Evolutionary conservation across 2,888 invertebrate species (phyloP).

Genomic region (Pilophorus perplexus): DNA sequence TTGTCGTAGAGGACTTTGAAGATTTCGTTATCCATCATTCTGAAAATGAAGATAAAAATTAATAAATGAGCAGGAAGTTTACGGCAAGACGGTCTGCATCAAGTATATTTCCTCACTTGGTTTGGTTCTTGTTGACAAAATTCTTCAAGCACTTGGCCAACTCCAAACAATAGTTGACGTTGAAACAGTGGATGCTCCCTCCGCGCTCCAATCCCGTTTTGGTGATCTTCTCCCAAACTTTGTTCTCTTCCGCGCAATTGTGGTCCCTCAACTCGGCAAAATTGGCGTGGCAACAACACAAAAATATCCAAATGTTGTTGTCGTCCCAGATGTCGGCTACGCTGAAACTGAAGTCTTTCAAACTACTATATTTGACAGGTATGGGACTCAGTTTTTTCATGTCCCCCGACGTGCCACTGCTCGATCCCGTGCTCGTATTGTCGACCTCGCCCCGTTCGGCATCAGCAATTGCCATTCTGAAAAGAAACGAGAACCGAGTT

Average conservation of each 20-base stretch:
- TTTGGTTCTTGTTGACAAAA: slow-evolving; percentile 39
- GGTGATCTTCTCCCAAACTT: slow-evolving; percentile 41
- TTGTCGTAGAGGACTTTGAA: slow-evolving; percentile 38
- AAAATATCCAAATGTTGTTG: slow-evolving; percentile 34
- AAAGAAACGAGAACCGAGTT: neutral
- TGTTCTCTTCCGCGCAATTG: slow-evolving; percentile 27
- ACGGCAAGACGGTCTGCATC: too few relatives aligned
- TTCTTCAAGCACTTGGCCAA: slow-evolving; percentile 39
- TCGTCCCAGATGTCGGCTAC: slow-evolving; percentile 44
- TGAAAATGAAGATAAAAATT: too few relatives aligned
- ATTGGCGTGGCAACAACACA: slow-evolving; percentile 37
- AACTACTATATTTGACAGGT: slow-evolving; percentile 22
- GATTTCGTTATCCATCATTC: slow-evolving; percentile 35
- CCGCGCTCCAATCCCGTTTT: slow-evolving; percentile 31
- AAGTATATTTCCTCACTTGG: too few relatives aligned
- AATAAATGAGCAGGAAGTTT: too few relatives aligned
- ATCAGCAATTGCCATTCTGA: slow-evolving; percentile 30
- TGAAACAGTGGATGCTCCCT: slow-evolving; percentile 31
- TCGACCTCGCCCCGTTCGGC: slow-evolving; percentile 14
- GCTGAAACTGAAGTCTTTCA: slow-evolving; percentile 41
- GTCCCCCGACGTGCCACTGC: neutral
- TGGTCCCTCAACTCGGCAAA: slow-evolving; percentile 26
- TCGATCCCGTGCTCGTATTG: slow-evolving; percentile 9
- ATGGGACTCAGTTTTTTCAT: neutral
- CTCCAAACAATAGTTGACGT: slow-evolving; percentile 41